Conservation (phyloP, 2,888 invertebrate genomes). For the Cephus spinipes region DNA sequence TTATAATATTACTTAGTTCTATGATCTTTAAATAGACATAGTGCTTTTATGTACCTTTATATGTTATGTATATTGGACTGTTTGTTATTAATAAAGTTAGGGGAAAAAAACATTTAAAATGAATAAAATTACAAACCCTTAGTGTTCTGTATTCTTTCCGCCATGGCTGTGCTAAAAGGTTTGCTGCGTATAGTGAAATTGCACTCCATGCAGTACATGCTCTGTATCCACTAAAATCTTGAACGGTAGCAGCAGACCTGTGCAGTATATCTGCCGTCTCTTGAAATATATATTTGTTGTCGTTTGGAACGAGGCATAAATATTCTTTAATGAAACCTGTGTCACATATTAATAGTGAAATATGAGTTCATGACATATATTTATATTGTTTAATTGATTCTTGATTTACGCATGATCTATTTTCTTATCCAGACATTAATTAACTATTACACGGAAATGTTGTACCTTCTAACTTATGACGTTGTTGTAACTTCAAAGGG, state of each 20-base stretch:
- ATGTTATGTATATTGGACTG: neutral
- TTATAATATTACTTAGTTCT: neutral
- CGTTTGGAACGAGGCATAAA: slow-evolving; percentile 81
- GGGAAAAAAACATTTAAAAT: neutral
- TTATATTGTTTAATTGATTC: neutral
- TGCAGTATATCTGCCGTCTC: slow-evolving; percentile 83
- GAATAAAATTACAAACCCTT: slow-evolving; percentile 71
- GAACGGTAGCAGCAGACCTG: slow-evolving; percentile 76
- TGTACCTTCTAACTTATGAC: slow-evolving; percentile 82
- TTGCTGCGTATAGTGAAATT: slow-evolving; percentile 86
- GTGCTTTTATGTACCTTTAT: neutral
- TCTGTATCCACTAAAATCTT: slow-evolving; percentile 84
- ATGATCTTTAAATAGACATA: neutral
- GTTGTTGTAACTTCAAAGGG: slow-evolving; percentile 80
- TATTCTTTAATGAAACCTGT: slow-evolving; percentile 83
- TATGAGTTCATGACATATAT: neutral
- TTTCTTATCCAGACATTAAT: slow-evolving; percentile 2
- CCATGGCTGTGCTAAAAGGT: slow-evolving; percentile 89
- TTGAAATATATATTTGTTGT: slow-evolving; percentile 81
- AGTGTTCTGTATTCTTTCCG: slow-evolving; percentile 86
- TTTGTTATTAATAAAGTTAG: slow-evolving; percentile 9
- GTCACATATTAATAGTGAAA: slow-evolving; percentile 11
- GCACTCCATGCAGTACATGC: slow-evolving; percentile 88
- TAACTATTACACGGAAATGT: slow-evolving; percentile 2
- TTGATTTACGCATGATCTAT: neutral